Base-by-base conservation (phyloP, 2,888 invertebrate species). In the Epinotia brunnichana region DNA sequence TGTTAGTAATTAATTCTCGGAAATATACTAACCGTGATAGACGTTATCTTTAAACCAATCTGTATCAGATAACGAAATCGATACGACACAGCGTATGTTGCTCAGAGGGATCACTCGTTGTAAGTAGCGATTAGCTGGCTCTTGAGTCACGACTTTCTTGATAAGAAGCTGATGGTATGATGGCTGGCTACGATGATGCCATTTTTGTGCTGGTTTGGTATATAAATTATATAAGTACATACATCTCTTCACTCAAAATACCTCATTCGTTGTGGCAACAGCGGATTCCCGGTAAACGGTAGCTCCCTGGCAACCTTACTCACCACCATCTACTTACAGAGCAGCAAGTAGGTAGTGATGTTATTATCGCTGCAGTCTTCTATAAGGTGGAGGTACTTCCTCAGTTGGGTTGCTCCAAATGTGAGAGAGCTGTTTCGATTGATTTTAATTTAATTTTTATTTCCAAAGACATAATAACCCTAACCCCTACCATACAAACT, bases 1-100 rank as follows among this genome's bases (percentile, higher is more conserved):
- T 87, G 82, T 85, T 84, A 85, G 86, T 90, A 90, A 90, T 89
- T 90, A 89, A 88, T 88, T 88, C 87, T 83, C 85, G 81, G 86
- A 89, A 87, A 88, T 89, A 88, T 88, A 86, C 88, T 88, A 85
- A 79, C 79, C 78, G 77, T 87, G 88, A 89, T 87, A 82, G 90
- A 89, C 89, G 82, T 86, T 89, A 90, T 90, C 90, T 83, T 66
- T 76, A 77, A 77, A 78, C 82, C 81, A 82, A 87, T 90, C 89
- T 87, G 81, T 79, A 84, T 87, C 84, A 83, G 87, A 87, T 86
- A 85, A 78, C 77, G 77, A 80, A 79, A 82, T 82, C 80, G 78
- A 85, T 83, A 82, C 60, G 62, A 53, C 53, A 62, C 63, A 73
- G 68, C 57, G 63, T 69, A 73, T 64, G 71, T 66, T 21, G 15